Evolutionary conservation across 2,113 vertebrate genomes (phyloP).

Genomic region (Dendrocopos noguchii): DNA sequence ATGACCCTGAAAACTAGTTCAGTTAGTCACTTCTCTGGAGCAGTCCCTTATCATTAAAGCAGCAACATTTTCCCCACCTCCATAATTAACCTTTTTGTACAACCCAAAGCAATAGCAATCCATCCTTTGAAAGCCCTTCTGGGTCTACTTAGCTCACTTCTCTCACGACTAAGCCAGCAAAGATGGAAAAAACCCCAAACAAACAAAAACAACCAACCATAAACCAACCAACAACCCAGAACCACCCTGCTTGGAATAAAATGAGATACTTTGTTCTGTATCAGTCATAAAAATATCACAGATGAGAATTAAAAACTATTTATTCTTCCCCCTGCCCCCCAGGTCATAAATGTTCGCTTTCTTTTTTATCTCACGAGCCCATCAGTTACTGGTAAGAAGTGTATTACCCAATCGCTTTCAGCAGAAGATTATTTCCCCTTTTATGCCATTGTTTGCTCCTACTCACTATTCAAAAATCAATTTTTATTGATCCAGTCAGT

Average conservation of each 20-base stretch:
- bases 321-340: neutral
- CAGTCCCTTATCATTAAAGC: constrained; percentile 57
- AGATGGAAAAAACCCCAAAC: neutral
- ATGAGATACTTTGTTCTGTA: constrained; percentile 39
- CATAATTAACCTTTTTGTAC: constrained; percentile 64
- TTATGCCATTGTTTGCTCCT: constrained; percentile 62
- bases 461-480: constrained; percentile 62
- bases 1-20: constrained; percentile 64
- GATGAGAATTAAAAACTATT: constrained; percentile 45
- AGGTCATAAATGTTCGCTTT: neutral
- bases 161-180: constrained; percentile 39
- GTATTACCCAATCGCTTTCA: constrained; percentile 51
- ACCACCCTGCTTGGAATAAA: constrained; percentile 27
- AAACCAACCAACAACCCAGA: neutral
- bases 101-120: constrained; percentile 36
- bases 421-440: constrained; percentile 26
- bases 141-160: constrained; percentile 50
- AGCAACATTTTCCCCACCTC: constrained; percentile 53
- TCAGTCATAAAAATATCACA: neutral
- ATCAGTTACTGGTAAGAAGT: constrained; percentile 47
- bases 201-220: neutral
- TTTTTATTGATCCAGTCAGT: constrained; percentile 41
- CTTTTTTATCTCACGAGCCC: neutral
- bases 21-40: constrained; percentile 41
- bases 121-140: constrained; percentile 62